Evolutionary conservation across 2,888 invertebrate species (phyloP), one percentile per base, ranked within the genome.

Genomic region (Tuberolachnus salignus): DNA sequence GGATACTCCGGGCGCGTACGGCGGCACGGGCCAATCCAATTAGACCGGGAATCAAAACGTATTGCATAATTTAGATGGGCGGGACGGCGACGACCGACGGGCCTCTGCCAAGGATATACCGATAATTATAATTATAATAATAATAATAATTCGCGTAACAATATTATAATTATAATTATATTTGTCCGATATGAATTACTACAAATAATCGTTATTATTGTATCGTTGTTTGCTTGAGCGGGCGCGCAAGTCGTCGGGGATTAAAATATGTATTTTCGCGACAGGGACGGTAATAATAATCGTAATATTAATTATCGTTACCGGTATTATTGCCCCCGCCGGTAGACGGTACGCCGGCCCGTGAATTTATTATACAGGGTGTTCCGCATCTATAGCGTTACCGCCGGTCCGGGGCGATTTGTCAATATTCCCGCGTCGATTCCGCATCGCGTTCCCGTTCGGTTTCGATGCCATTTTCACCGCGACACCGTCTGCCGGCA

Each of bases 1-100:
- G 34, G 10, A 53, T 16, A 71, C 51, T 61, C 61, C 51, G 19
- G 72, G 72, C 61, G 59, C 34, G 34, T 34, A 34, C 34, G 34
- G 34, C 3, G 34, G 26, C 19, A 23, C 61, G 34, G 61, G 49
- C 72, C 72, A 21, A 61, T 61, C 61, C 72, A 63, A 73, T 73
- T 73, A 73, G 34, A 63, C 34, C 10, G 16, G 51, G 61, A 34
- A 26, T 49, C 61, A 51, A 61, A 73, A 73, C 59, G 46, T 51
- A n/a, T n/a, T n/a, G 46, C 51, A 61, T 49, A 61, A 73, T 73
- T 51, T 26, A 72, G 23, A n/a, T 21, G n/a, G n/a, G 34, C 34
- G 34, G 34, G 34, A 34, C n/a, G 61, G 61, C 19, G 19, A 73
- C 61, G 61, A 42, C 49, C 14, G 19, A 73, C 61, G 61, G 21